These are phyloP conservation scores for Gyrodactylus bullatarudis DNA, from an alignment of 1,140 invertebrate species.

Conservation along the genomic window DNA sequence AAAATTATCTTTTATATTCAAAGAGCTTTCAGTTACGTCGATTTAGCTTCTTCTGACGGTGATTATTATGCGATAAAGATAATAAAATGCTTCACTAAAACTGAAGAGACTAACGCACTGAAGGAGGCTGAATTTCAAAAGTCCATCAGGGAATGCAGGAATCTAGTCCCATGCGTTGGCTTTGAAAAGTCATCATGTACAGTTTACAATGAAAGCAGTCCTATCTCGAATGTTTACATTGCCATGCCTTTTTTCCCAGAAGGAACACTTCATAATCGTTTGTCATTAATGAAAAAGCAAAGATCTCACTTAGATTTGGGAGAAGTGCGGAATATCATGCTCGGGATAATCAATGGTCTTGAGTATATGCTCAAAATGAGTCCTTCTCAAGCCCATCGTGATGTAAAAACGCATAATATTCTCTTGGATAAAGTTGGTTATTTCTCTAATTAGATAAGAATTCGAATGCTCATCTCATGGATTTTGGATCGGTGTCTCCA, in stretches of 20 bases:
- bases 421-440: no score
- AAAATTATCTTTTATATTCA: neutral
- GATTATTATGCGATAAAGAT: neutral
- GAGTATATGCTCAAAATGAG: neutral
- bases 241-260: neutral
- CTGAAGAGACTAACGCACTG: neutral
- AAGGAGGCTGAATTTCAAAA: neutral
- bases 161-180: neutral
- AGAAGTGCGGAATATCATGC: neutral
- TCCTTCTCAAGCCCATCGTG: neutral
- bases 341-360: neutral
- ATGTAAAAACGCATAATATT: neutral
- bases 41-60: neutral
- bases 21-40: neutral
- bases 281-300: neutral
- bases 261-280: neutral
- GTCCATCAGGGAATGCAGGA: neutral
- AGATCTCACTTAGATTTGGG: neutral
- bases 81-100: neutral
- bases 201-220: neutral
- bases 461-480: neutral
- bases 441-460: no score
- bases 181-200: neutral
- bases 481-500: neutral
- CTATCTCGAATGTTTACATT: neutral